Evolutionary conservation across 2,113 vertebrate species (phyloP).

Genomic region (Campylomormyrus numenius): DNA sequence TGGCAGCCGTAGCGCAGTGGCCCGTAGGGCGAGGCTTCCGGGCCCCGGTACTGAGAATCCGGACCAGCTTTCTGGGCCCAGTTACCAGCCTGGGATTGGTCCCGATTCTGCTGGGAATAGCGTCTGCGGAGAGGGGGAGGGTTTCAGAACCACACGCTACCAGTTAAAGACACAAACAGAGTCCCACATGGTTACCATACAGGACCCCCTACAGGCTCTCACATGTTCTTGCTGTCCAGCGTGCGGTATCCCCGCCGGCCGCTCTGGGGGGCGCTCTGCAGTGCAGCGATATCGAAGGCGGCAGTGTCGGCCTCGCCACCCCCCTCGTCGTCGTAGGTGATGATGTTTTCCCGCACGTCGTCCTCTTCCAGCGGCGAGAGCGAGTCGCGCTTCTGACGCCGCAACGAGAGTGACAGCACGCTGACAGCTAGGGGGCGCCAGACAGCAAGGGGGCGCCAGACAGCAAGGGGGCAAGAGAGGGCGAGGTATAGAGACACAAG

Average conservation of each 20-base stretch:
- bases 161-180: background rate
- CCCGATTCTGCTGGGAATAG: conserved; percentile 53
- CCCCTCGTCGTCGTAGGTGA: conserved; percentile 81
- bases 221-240: conserved; percentile 67
- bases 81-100: conserved; percentile 56
- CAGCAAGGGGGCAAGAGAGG: background rate
- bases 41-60: conserved; percentile 38
- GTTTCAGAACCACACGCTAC: background rate
- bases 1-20: conserved; percentile 66
- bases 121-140: conserved; percentile 46
- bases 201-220: conserved; percentile 28
- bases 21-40: conserved; percentile 55
- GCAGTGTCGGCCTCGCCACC: conserved; percentile 84
- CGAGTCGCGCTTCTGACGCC: conserved; percentile 74
- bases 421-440: conserved; percentile 48
- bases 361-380: conserved; percentile 78
- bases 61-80: conserved; percentile 33
- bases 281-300: conserved; percentile 81
- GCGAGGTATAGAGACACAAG: background rate
- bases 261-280: conserved; percentile 70
- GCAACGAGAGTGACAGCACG: conserved; percentile 70
- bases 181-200: background rate
- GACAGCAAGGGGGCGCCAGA: background rate
- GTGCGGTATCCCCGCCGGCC: conserved; percentile 60
- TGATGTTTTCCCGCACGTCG: conserved; percentile 83